A percentile compares a stretch with the other conserved stretches of the same genome.
phyloP scores from a whole-genome alignment of 2,888 invertebrate species.

The Drosophila rellima region DNA sequence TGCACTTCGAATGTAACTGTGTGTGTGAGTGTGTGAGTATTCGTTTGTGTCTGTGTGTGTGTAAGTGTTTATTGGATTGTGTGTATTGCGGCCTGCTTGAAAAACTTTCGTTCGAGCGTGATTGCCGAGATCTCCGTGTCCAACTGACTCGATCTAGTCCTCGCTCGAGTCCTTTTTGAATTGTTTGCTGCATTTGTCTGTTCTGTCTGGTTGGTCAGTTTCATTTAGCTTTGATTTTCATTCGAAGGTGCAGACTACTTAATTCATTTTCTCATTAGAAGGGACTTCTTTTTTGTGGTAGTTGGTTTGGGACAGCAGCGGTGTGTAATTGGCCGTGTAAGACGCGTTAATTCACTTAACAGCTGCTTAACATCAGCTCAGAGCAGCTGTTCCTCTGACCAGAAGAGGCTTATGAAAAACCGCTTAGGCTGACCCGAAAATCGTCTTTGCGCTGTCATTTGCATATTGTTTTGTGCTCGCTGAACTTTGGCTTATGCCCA shows the following conservation, averaged over 20 bases:
- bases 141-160: slow-evolving; percentile 48
- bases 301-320: slow-evolving; percentile 3
- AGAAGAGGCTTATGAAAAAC: slow-evolving; percentile 54
- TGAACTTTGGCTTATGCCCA: slow-evolving; percentile 46
- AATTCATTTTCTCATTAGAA: slow-evolving; percentile 59
- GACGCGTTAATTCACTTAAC: slow-evolving; percentile 69
- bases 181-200: slow-evolving; percentile 39
- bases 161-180: slow-evolving; percentile 12
- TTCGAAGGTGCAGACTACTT: background rate
- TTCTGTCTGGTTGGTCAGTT: background rate
- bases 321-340: slow-evolving; percentile 64
- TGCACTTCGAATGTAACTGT: slow-evolving; percentile 50
- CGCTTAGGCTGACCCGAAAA: slow-evolving; percentile 63
- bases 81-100: slow-evolving; percentile 21
- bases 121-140: slow-evolving; percentile 19
- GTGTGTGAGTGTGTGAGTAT: slow-evolving; percentile 21
- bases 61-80: slow-evolving; percentile 37
- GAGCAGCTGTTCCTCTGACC: slow-evolving; percentile 34
- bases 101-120: slow-evolving; percentile 66
- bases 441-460: slow-evolving; percentile 39
- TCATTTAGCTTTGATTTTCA: slow-evolving; percentile 8
- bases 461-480: slow-evolving; percentile 56
- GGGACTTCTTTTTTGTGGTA: background rate
- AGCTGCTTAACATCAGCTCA: slow-evolving; percentile 60
- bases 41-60: slow-evolving; percentile 8